Conservation (phyloP, 2,888 invertebrate species). For the Zele albiditarsus region DNA sequence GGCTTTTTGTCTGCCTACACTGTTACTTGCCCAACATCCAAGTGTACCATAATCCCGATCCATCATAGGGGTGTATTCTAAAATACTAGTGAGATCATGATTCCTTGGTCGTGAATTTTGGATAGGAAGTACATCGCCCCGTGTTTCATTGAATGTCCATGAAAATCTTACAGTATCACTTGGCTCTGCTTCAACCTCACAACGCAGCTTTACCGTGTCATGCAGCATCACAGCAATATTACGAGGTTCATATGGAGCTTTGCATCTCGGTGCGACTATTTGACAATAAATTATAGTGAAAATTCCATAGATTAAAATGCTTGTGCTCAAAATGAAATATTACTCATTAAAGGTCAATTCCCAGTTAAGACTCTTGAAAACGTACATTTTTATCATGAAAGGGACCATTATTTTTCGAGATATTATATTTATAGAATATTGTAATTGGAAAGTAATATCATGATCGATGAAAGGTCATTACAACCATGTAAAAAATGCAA, state of each 20-base stretch:
- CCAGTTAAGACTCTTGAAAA: no score
- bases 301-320: neutral
- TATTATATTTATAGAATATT: no score
- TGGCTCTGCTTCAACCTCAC: conserved; percentile 88
- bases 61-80: conserved; percentile 76
- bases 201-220: conserved; percentile 83
- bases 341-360: neutral
- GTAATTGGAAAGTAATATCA: no score
- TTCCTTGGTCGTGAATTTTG: conserved; percentile 77
- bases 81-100: conserved; percentile 73
- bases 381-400: no score
- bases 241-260: conserved; percentile 81
- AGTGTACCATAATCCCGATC: conserved; percentile 85
- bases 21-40: conserved; percentile 91
- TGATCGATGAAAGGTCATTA: no score
- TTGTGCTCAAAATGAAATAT: neutral
- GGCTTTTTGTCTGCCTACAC: conserved; percentile 84
- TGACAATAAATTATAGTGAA: conserved; percentile 6
- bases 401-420: no score
- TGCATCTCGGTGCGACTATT: conserved; percentile 86
- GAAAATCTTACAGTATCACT: conserved; percentile 82
- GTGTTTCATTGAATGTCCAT: conserved; percentile 89
- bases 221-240: conserved; percentile 83
- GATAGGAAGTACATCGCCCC: conserved; percentile 82
- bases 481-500: no score